Base-by-base conservation (phyloP, 2,797 vertebrate genomes). In the Macropus fuliginosus region DNA sequence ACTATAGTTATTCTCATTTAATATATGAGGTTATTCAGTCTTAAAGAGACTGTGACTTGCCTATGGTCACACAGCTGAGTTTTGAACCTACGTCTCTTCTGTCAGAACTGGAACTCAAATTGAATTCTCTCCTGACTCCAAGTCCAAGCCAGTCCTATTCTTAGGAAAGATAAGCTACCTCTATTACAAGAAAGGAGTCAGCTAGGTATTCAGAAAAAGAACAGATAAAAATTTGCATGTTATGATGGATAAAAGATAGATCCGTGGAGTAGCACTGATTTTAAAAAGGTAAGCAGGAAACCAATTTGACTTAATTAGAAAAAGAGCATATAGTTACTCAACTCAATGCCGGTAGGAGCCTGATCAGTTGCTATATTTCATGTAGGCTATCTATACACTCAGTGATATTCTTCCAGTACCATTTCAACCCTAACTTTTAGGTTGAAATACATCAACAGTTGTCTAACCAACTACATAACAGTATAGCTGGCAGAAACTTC, bases 81-180 rank as follows among this genome's bases (percentile, higher is more conserved):
- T 87, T 87, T 87, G 74, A 87, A 50, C 21, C 62, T 74, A 74
- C 14, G 16, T 74, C 5, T 40, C 40, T 87, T 87, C 40, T 81
- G 40, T 81, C 40, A 87, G 21, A 46, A 24, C 18, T 87, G 31
- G 21, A 87, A 50, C 50, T 87, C 27, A 27, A 87, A 87, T 24
- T 3, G 3, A 27, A 87, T 87, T 87, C 21, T 87, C 74, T 50
- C 9, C 74, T 87, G 40, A 87, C 40, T 50, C 74, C 21, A 28
- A 46, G 40, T 46, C 40, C 40, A 87, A 10, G 10, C 40, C 40
- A 50, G 21, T 87, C 21, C 21, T 87, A 24, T 46, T 40, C n/a
- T 81, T 24, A 46, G n/a, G 50, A 92, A 94, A 95, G 90, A 52
- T 24, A 54, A 92, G 28, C 66, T 54, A n/a, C 74, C 95, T 90